Evolutionary conservation across 2,797 vertebrate species (phyloP).

Genomic region (Lepilemur ruficaudatus): DNA sequence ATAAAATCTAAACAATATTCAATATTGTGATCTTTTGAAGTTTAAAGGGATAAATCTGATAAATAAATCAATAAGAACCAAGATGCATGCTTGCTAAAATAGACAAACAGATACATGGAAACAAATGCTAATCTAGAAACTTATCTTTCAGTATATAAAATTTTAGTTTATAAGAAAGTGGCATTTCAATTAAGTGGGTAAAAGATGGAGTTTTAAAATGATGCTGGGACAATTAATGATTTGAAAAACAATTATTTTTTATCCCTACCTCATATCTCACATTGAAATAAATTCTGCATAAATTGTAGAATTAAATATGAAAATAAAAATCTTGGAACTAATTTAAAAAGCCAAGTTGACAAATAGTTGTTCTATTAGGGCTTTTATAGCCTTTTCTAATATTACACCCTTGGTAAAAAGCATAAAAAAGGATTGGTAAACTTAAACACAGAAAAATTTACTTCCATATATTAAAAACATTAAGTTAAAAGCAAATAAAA

Average conservation of each 20-base stretch:
- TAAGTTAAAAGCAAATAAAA: conserved; percentile 14
- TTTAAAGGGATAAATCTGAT: neutral
- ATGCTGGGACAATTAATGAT: neutral
- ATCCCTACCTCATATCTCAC: neutral
- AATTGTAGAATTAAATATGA: neutral
- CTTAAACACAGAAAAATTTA: conserved; percentile 30
- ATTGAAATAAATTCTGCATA: conserved; percentile 45
- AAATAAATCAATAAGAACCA: conserved; percentile 34
- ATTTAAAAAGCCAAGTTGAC: neutral
- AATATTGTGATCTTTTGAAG: neutral
- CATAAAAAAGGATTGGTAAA: neutral
- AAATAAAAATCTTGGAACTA: conserved; percentile 33
- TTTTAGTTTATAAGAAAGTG: neutral
- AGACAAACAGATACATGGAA: neutral
- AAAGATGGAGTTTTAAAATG: neutral
- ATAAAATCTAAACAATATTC: neutral
- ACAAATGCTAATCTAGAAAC: neutral
- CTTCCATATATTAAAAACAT: neutral
- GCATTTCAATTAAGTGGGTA: conserved; percentile 26
- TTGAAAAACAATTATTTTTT: conserved; percentile 3
- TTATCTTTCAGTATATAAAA: neutral
- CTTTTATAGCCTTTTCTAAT: neutral
- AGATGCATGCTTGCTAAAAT: neutral
- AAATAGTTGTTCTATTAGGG: neutral
- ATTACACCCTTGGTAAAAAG: neutral